Conservation (phyloP, 2,888 invertebrate genomes). For the Ectemnius continuus region DNA sequence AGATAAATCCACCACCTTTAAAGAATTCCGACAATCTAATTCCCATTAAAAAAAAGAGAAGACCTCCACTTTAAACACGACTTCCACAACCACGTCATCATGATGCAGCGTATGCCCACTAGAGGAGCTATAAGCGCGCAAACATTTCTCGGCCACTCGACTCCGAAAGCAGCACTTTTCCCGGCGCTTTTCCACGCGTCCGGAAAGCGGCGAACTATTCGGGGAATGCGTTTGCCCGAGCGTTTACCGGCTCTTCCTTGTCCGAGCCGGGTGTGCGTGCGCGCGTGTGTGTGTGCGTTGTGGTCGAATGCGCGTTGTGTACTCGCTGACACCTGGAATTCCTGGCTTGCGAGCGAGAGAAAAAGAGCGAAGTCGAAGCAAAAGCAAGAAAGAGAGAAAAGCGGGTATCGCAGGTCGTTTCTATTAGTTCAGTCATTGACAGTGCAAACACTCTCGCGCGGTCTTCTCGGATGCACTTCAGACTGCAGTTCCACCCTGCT, state of each 20-base stretch:
- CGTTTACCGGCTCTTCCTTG: slow-evolving; percentile 22
- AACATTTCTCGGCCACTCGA: too few relatives aligned
- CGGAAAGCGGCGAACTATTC: slow-evolving; percentile 29
- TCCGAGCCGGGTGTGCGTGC: too few relatives aligned
- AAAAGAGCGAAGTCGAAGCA: slow-evolving; percentile 27
- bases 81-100: too few relatives aligned
- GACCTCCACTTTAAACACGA: too few relatives aligned
- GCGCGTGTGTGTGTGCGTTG: too few relatives aligned
- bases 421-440: slow-evolving; percentile 67
- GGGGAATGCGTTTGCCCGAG: slow-evolving; percentile 33
- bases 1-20: too few relatives aligned
- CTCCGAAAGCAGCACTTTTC: too few relatives aligned
- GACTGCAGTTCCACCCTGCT: slow-evolving; percentile 34
- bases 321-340: slow-evolving; percentile 50
- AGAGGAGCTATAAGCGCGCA: too few relatives aligned
- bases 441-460: slow-evolving; percentile 61
- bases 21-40: too few relatives aligned
- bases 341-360: slow-evolving; percentile 23
- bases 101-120: too few relatives aligned
- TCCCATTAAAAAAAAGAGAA: too few relatives aligned
- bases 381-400: slow-evolving; percentile 26
- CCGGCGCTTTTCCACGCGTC: slow-evolving; percentile 11
- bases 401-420: slow-evolving; percentile 43
- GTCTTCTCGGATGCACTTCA: slow-evolving; percentile 47
- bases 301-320: too few relatives aligned